phyloP scores from a whole-genome alignment of 2,888 invertebrate species.

The Thumatha senex region DNA sequence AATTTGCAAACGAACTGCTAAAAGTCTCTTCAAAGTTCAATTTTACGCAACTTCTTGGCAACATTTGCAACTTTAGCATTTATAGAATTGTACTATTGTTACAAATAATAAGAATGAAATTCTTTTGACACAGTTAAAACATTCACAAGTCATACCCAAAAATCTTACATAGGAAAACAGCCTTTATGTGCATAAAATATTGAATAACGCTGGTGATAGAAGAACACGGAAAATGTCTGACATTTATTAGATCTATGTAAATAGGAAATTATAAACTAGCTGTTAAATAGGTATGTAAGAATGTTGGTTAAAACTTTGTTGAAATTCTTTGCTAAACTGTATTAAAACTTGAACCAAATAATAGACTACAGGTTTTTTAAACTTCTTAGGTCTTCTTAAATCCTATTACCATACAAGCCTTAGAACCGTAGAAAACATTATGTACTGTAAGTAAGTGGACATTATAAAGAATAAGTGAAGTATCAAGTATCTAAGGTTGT shows the following conservation, averaged over 20 bases:
- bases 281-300: too few species aligned
- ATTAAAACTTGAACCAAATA: not conserved
- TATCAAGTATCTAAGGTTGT: constrained; percentile 88
- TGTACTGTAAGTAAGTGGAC: constrained; percentile 89
- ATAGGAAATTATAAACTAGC: too few species aligned
- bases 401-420: constrained; percentile 60
- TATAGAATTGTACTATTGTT: not conserved
- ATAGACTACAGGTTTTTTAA: not conserved
- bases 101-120: not conserved
- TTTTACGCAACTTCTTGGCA: not conserved
- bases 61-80: not conserved
- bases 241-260: too few species aligned
- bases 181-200: not conserved
- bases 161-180: not conserved
- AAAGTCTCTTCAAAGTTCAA: not conserved
- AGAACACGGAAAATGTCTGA: too few species aligned
- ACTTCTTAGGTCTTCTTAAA: constrained; percentile 17
- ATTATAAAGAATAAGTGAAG: constrained; percentile 91
- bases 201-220: not conserved
- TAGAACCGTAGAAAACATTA: constrained; percentile 79
- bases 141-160: not conserved
- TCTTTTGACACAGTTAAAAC: not conserved
- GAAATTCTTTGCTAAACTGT: not conserved
- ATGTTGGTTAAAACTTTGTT: not conserved
- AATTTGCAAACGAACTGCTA: not conserved